These are phyloP conservation scores for Astreopora myriophthalma DNA, from an alignment of 64 coral and sea anemone genomes.

Conservation along the genomic window DNA sequence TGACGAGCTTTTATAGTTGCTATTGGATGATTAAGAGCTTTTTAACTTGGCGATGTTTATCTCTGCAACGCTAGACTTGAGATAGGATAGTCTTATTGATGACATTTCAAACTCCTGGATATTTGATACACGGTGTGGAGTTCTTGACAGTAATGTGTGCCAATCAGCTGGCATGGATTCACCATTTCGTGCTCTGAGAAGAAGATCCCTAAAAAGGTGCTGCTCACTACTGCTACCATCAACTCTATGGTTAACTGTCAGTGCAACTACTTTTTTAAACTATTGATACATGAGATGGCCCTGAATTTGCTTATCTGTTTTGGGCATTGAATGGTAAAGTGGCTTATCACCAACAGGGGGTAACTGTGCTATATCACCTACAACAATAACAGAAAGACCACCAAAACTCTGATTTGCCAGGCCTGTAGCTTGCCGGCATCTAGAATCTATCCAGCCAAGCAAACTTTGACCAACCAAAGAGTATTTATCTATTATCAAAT, in stretches of 20 bases:
- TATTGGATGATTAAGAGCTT: slow-evolving; percentile 43
- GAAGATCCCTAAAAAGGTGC: slow-evolving; percentile 36
- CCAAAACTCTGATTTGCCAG: slow-evolving; percentile 16
- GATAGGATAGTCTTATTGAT: slow-evolving; percentile 46
- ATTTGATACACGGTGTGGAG: slow-evolving; percentile 4
- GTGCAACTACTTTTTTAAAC: slow-evolving; percentile 49
- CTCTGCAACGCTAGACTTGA: slow-evolving; percentile 11
- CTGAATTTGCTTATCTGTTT: slow-evolving; percentile 40
- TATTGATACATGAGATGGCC: slow-evolving; percentile 47
- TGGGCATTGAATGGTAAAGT: slow-evolving; percentile 37
- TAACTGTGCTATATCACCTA: slow-evolving; percentile 48
- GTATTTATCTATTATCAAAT: slow-evolving; percentile 70
- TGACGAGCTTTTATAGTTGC: slow-evolving; percentile 62
- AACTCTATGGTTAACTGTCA: slow-evolving; percentile 69
- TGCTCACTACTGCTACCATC: slow-evolving; percentile 39
- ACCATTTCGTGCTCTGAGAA: slow-evolving; percentile 33
- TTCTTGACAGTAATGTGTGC: slow-evolving; percentile 27
- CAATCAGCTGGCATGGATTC: slow-evolving; percentile 50
- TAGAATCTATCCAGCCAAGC: slow-evolving; percentile 48
- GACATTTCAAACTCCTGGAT: slow-evolving; percentile 21
- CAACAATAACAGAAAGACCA: slow-evolving; percentile 46
- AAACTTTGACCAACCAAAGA: slow-evolving; percentile 41
- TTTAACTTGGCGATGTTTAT: slow-evolving; percentile 37
- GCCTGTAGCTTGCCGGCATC: slow-evolving; percentile 47
- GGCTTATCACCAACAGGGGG: slow-evolving; percentile 54